Conservation (phyloP, 1,140 invertebrate species). For the Hyposmocoma kahamanoa region DNA sequence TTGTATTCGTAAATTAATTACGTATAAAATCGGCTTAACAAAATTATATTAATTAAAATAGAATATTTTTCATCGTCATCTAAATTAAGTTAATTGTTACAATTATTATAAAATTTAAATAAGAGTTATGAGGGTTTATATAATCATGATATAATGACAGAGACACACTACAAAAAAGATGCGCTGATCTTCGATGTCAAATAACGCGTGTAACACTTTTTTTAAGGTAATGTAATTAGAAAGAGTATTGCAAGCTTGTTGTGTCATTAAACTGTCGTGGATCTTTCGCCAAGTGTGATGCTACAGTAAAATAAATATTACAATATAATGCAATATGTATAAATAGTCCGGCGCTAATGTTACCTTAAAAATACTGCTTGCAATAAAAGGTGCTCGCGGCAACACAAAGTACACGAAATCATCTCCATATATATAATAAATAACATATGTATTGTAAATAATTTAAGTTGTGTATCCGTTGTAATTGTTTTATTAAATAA, state of each 20-base stretch:
- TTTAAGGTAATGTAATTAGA: no score
- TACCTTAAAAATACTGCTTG: conserved; percentile 52
- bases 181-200: no score
- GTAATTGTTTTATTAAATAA: conserved; percentile 32
- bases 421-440: not conserved
- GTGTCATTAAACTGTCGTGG: no score
- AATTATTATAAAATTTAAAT: not conserved
- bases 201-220: no score
- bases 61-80: conserved; percentile 12
- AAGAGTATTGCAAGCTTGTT: no score
- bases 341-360: conserved; percentile 59
- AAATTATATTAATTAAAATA: no score
- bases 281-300: no score
- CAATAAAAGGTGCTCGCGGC: conserved; percentile 53
- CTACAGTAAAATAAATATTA: conserved; percentile 6
- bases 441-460: conserved; percentile 8
- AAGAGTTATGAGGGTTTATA: not conserved
- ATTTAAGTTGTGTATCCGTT: conserved; percentile 25
- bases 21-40: not conserved
- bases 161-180: no score
- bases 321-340: not conserved
- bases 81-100: not conserved
- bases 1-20: not conserved
- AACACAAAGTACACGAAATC: conserved; percentile 19
- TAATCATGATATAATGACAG: not conserved